Conservation (phyloP, 2,797 vertebrate genomes). For the Alca torda region DNA sequence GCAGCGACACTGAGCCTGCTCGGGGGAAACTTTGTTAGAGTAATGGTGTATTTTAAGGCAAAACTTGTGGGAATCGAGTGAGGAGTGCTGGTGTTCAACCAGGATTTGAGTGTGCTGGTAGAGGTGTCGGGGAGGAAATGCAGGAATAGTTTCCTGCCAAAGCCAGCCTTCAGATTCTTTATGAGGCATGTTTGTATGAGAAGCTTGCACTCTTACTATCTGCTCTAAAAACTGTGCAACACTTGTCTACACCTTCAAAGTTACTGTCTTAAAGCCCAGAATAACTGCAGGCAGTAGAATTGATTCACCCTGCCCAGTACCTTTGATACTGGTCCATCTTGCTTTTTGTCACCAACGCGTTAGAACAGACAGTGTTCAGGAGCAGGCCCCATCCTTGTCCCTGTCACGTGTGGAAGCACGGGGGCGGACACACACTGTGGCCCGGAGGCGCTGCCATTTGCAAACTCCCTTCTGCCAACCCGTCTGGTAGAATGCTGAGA, state of each 20-base stretch:
- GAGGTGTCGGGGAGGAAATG: neutral
- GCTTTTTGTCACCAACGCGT: neutral
- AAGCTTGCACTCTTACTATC: neutral
- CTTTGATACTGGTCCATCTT: no score
- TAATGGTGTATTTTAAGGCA: neutral
- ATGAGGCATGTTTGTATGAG: neutral
- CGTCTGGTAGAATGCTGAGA: neutral
- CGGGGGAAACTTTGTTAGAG: neutral
- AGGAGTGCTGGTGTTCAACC: neutral
- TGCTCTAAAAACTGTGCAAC: neutral
- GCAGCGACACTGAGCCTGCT: neutral
- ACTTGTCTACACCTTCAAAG: no score
- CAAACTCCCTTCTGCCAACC: neutral
- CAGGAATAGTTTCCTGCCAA: neutral
- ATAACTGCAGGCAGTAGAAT: neutral
- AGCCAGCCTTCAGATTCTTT: neutral
- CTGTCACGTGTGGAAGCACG: fast-evolving
- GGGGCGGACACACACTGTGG: fast-evolving
- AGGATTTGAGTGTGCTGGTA: neutral
- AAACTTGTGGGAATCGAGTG: neutral
- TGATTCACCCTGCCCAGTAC: neutral
- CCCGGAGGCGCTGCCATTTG: neutral
- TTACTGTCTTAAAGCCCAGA: neutral
- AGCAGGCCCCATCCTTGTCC: neutral
- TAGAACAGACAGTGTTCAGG: no score